A percentile compares a stretch with the other conserved stretches of the same genome.
Conservation (phyloP, 2,888 invertebrate species). For the Luperina nickerlii region DNA sequence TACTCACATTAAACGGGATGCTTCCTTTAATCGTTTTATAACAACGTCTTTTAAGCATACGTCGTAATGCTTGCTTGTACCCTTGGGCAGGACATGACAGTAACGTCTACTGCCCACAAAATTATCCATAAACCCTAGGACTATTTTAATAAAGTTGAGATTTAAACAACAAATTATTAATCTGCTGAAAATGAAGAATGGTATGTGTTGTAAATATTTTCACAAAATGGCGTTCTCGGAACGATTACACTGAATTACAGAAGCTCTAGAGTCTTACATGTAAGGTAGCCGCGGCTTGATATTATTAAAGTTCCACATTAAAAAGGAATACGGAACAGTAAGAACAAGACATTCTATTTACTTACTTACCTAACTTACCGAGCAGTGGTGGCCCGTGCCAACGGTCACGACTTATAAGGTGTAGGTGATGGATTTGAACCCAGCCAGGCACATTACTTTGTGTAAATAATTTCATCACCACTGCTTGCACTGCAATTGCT, state of each 20-base stretch:
- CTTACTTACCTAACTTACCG: not conserved
- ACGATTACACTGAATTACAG: conserved; percentile 80
- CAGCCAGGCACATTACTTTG: not conserved
- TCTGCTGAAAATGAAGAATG: conserved; percentile 30
- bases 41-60: conserved; percentile 73
- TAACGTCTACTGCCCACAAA: conserved; percentile 4
- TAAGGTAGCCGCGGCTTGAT: conserved; percentile 63
- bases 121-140: not conserved
- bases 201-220: conserved; percentile 72
- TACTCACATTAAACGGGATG: conserved; percentile 65
- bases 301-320: conserved; percentile 37
- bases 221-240: conserved; percentile 75
- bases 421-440: too few species aligned
- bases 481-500: too few species aligned
- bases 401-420: not conserved
- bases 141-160: conserved; percentile 45
- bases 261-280: conserved; percentile 74
- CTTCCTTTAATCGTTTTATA: conserved; percentile 76
- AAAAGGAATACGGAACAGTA: not conserved
- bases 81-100: conserved; percentile 49
- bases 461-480: not conserved
- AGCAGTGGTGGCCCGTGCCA: not conserved
- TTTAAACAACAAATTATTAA: conserved; percentile 27
- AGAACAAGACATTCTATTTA: not conserved
- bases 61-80: conserved; percentile 69